A percentile compares a stretch with the other conserved stretches of the same genome.
These are phyloP conservation scores for Hyposoter dolosus DNA, from an alignment of 2,888 invertebrate genomes.

Conservation along the genomic window DNA sequence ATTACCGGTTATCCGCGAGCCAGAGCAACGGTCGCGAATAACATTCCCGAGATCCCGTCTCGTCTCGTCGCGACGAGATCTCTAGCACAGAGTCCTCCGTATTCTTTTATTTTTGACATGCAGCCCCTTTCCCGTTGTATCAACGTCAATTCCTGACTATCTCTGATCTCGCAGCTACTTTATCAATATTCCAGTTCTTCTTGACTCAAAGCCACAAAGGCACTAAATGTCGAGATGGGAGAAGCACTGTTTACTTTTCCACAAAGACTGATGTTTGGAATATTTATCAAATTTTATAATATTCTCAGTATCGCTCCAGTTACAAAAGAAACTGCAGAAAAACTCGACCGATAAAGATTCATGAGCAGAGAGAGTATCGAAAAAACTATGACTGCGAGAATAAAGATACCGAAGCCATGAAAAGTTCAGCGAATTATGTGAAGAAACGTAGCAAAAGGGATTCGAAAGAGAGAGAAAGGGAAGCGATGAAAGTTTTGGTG, in stretches of 20 bases:
- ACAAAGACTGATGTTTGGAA: not conserved
- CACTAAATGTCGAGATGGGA: not conserved
- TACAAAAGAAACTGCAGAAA: too few species aligned
- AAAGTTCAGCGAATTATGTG: not conserved
- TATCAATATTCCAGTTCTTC: not conserved
- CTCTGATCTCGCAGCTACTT: not conserved
- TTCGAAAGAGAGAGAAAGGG: not conserved
- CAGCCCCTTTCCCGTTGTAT: not conserved
- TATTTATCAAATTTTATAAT: not conserved
- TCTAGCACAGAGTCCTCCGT: constrained; percentile 56
- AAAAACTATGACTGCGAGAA: not conserved
- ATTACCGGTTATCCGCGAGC: constrained; percentile 77
- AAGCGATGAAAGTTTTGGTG: not conserved
- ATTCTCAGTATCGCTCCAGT: not conserved
- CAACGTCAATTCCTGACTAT: not conserved
- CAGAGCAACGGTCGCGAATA: constrained; percentile 74
- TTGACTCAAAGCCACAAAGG: not conserved
- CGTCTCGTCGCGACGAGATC: constrained; percentile 42
- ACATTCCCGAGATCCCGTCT: constrained; percentile 65
- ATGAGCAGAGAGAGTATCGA: not conserved
- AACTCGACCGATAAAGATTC: too few species aligned
- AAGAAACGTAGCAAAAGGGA: not conserved
- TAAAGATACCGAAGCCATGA: not conserved
- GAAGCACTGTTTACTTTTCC: not conserved
- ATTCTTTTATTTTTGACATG: constrained; percentile 33